Base-by-base conservation (phyloP, 1,140 invertebrate species). In the Caligus rogercresseyi region DNA sequence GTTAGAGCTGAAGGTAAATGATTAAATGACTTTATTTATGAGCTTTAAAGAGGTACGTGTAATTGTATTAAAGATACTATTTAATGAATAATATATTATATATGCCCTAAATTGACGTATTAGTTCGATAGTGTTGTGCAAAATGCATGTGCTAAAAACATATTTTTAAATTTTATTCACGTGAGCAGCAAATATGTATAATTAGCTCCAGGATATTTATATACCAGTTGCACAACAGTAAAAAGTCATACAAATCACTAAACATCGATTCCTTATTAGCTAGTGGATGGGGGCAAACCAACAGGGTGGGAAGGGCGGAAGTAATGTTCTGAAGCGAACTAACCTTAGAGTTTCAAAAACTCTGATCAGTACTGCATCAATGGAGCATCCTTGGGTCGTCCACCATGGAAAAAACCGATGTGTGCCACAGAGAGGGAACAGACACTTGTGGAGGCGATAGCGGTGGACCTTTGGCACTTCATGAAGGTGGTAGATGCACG, bases 381-480 rank as follows among this genome's bases (percentile, higher is more conserved):
- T 43, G 31, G 31, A 43, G 31, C 31, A 11, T 43, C 31, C n/a
- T n/a, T 43, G 7, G 31, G 31, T 7, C 7, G n/a, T 11, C 31
- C 31, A 43, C 31, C 31, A 43, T 43, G 31, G 31, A 43, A 11
- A 43, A 43, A 43, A n/a, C n/a, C 7, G n/a, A 43, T 43, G 13
- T 63, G 65, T 1, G 19, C 67, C 81, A 86, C 72, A 73, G 81
- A 64, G 87, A 86, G 52, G 83, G 83, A 52, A 78, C 79, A 52
- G 87, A 90, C 70, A 79, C 86, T 52, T 60, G 43, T 16, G 43
- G 68, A 64, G 69, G 66, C 52, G 68, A 69, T 43, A 65, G 65
- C 13, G 68, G 68, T 13, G 68, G 68, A 4, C 66, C 68, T 16
- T 54, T 69, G 52, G 67, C 66, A 43, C 18, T 64, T 2, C 60